Evolutionary conservation across 2,888 invertebrate genomes (phyloP), one percentile per base, ranked within the genome.

Genomic region (Rhopalosiphum nymphaeae): DNA sequence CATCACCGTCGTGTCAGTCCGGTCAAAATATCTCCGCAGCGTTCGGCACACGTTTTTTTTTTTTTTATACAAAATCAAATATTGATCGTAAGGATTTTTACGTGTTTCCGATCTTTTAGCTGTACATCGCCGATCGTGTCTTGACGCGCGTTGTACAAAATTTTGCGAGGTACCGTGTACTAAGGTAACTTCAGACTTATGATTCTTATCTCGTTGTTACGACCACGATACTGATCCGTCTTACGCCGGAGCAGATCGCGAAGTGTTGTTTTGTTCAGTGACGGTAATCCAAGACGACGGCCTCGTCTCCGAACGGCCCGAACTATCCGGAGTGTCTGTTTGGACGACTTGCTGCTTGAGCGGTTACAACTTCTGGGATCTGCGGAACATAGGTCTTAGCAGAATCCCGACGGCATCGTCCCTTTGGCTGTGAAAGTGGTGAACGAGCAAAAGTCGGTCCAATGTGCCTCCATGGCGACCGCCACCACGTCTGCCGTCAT

Each of bases 391-490:
- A 21, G 78, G 36, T 78, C 16, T 21, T 78, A 36, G 36, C 36
- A 25, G 36, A 78, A 78, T 36, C 21, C 3, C n/a, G 53, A 89
- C 42, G 26, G 42, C 26, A 42, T 89, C 36, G 56, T 57, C 85
- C 86, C 46, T 57, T 46, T 49, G 36, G 42, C 11, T 26, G 44
- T 90, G 46, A 7, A 25, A 61, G 92, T 87, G 67, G 57, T 61
- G 36, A 25, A 61, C 91, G 4, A 86, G 36, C 57, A 26, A 89
- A 44, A 93, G 84, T 90, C 93, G 90, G n/a, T 61, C 93, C 93
- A 42, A 93, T 93, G 93, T 93, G 90, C 93, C 53, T 90, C 93
- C 61, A 93, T 93, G 93, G 89, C 93, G 93, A 84, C 89, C 42
- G 78, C 16, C 92, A 89, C 84, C 42, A 11, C 78, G 85, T 90